Conservation (phyloP, 2,113 vertebrate genomes). For the Tupaia tana region DNA sequence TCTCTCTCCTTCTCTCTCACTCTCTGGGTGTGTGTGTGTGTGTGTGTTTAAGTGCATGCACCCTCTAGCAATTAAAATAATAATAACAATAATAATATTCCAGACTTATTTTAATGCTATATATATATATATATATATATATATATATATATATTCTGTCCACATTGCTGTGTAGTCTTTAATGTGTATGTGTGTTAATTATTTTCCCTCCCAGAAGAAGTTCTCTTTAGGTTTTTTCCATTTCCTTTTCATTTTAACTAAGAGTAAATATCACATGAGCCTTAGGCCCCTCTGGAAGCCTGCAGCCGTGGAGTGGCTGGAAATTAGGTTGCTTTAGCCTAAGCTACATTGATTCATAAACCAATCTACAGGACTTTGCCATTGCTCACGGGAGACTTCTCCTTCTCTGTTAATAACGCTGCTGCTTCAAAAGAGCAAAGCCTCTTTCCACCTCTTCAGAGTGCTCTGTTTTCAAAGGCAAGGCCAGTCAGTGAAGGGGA, state of each 20-base stretch:
- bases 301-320: constrained; percentile 82
- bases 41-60: too few species aligned
- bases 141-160: neutral
- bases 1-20: too few species aligned
- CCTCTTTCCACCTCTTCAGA: neutral
- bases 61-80: too few species aligned
- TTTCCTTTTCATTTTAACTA: constrained; percentile 84
- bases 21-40: too few species aligned
- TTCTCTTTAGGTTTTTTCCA: neutral
- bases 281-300: constrained; percentile 75
- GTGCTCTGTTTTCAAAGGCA: neutral
- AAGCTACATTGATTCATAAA: constrained; percentile 84
- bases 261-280: constrained; percentile 76
- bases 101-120: neutral
- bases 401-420: constrained; percentile 73
- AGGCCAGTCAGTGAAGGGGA: neutral
- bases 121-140: neutral
- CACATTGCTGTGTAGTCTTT: constrained; percentile 9
- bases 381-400: constrained; percentile 79
- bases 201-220: constrained; percentile 5
- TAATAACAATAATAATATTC: too few species aligned
- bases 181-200: constrained; percentile 22
- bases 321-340: constrained; percentile 83
- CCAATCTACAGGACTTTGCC: constrained; percentile 81
- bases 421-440: constrained; percentile 43